Evolutionary conservation across 2,113 vertebrate genomes (phyloP).

Genomic region (Notothenia rossii): DNA sequence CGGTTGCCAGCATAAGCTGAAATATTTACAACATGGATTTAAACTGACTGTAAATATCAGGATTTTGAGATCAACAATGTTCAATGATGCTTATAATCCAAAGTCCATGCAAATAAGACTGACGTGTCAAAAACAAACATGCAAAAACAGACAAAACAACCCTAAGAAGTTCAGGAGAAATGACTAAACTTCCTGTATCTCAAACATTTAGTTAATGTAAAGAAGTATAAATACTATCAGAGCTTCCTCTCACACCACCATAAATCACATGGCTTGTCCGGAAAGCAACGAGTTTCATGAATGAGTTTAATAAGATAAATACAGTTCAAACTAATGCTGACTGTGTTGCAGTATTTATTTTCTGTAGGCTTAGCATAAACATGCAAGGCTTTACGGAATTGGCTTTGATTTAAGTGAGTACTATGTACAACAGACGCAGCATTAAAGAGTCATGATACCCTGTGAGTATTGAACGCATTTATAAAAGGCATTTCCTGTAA

Average conservation of each 20-base stretch:
- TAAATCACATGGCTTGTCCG: constrained; percentile 20
- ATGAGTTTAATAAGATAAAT: too few species aligned
- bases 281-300: neutral
- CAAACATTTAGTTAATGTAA: neutral
- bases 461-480: neutral
- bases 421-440: neutral
- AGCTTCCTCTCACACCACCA: constrained; percentile 26
- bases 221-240: constrained; percentile 1
- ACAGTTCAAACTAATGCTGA: neutral
- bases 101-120: neutral
- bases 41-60: constrained; percentile 14
- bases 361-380: neutral
- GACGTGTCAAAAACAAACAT: neutral
- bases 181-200: constrained; percentile 44
- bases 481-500: neutral
- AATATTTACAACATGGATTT: constrained; percentile 40
- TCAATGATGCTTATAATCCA: constrained; percentile 8
- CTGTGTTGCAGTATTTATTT: neutral
- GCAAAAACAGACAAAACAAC: constrained; percentile 2
- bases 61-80: constrained; percentile 1
- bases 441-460: constrained; percentile 8
- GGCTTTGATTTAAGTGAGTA: neutral
- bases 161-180: constrained; percentile 11
- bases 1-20: constrained; percentile 17
- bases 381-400: neutral